Evolutionary conservation across 2,113 vertebrate species (phyloP), one percentile per base, ranked within the genome.

Genomic region (Sinocyclocheilus rhinocerous): DNA sequence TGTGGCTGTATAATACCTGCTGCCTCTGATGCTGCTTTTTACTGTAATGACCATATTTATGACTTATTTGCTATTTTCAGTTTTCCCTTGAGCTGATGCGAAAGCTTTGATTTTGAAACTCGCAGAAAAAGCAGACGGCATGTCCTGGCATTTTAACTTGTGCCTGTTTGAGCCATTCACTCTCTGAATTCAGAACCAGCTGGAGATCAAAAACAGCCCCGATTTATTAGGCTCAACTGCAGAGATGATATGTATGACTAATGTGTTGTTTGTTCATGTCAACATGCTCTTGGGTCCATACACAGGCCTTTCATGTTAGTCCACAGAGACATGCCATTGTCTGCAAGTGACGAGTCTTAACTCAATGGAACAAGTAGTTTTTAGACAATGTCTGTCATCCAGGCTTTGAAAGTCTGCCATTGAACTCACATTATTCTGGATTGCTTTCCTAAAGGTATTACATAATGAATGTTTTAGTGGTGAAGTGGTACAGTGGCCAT

Each of bases 261-360:
- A 93, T 94, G 87, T 84, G 93, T 89, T 95, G 92, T 94, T 95
- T 94, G 93, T 93, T 91, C 90, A 92, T 93, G 90, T 92, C 90
- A 92, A 94, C 92, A 92, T 90, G 84, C 92, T 93, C 90, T 91
- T 91, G 89, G 89, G 88, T 92, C 90, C 76, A 86, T 91, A 85
- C 89, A 89, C 90, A 89, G 85, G 79, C 81, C 92, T 95, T 94
- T 94, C 90, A 95, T 94, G 93, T 94, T 87, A 89, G 89, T 91
- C 89, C 89, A 84, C 87, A 63, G 88, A 69, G 89, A 87, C 88
- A 70, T 89, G 88, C 86, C 87, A 85, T 78, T 82, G 78, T 85
- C 85, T 78, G 88, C 81, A 87, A 89, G 86, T 90, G 89, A 87
- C 83, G 81, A 88, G 89, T 87, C 91, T 88, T 59, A 76, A 88